A percentile compares a stretch with the other conserved stretches of the same genome.
Evolutionary conservation across 2,797 vertebrate species (phyloP).

Genomic region (Pipistrellus pygmaeus): DNA sequence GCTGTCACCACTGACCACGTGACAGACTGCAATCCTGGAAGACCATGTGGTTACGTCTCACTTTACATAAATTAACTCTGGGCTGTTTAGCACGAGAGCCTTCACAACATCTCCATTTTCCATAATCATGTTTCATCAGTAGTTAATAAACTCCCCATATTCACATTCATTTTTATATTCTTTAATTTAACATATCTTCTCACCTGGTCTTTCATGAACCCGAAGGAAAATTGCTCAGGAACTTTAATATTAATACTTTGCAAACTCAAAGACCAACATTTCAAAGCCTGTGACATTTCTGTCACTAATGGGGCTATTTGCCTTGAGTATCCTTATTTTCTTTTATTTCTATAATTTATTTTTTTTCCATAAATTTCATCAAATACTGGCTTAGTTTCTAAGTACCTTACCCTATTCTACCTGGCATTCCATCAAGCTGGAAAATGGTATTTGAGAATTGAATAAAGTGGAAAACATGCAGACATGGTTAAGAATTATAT

Average conservation of each 20-base stretch:
- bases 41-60: background rate
- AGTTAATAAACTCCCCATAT: background rate
- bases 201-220: background rate
- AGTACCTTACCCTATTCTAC: background rate
- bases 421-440: background rate
- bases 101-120: background rate
- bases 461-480: background rate
- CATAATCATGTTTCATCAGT: background rate
- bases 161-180: background rate
- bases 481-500: background rate
- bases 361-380: background rate
- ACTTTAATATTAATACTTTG: background rate
- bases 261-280: background rate
- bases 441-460: background rate
- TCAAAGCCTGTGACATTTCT: background rate
- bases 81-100: background rate
- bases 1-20: background rate
- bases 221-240: background rate
- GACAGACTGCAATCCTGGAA: background rate
- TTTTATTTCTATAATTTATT: slow-evolving; percentile 26
- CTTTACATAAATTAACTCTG: background rate
- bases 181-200: background rate
- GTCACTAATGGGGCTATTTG: background rate
- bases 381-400: background rate
- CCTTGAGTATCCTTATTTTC: background rate